phyloP scores from a whole-genome alignment of 1,140 invertebrate species.

The Sogatella furcifera region DNA sequence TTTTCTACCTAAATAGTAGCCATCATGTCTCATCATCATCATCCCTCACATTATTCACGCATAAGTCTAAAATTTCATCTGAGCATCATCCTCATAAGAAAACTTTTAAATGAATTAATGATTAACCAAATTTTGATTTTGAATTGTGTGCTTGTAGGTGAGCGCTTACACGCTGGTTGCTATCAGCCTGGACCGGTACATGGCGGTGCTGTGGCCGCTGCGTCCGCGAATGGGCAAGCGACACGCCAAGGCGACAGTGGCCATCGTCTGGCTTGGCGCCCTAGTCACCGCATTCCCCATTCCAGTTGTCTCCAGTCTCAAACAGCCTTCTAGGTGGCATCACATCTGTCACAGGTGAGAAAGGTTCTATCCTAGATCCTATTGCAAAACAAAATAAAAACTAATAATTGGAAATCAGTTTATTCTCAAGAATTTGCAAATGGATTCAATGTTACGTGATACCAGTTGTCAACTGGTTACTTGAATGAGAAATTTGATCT shows the following conservation, averaged over 20 bases:
- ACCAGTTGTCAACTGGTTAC: too few relatives aligned
- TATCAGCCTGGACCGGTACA: conserved; percentile 75
- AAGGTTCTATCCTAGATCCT: too few relatives aligned
- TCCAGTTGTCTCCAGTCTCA: conserved; percentile 51
- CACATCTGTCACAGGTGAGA: conserved; percentile 48
- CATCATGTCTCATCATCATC: too few relatives aligned
- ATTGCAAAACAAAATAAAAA: too few relatives aligned
- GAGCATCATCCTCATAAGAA: too few relatives aligned
- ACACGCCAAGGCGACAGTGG: conserved; percentile 59
- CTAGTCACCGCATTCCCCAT: conserved; percentile 71
- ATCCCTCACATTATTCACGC: too few relatives aligned
- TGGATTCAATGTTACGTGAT: too few relatives aligned
- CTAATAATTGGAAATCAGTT: too few relatives aligned
- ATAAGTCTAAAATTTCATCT: too few relatives aligned
- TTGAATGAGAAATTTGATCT: too few relatives aligned
- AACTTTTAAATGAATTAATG: background rate
- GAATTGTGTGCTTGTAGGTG: conserved; percentile 29
- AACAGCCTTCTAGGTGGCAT: conserved; percentile 45
- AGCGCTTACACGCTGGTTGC: conserved; percentile 76
- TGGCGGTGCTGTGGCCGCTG: conserved; percentile 80
- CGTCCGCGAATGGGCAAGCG: conserved; percentile 63
- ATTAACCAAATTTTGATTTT: background rate
- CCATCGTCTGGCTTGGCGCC: conserved; percentile 65
- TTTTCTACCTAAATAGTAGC: too few relatives aligned
- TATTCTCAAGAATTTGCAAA: too few relatives aligned